Conservation (phyloP, 2,797 vertebrate genomes). For the Luscinia megarhynchos region DNA sequence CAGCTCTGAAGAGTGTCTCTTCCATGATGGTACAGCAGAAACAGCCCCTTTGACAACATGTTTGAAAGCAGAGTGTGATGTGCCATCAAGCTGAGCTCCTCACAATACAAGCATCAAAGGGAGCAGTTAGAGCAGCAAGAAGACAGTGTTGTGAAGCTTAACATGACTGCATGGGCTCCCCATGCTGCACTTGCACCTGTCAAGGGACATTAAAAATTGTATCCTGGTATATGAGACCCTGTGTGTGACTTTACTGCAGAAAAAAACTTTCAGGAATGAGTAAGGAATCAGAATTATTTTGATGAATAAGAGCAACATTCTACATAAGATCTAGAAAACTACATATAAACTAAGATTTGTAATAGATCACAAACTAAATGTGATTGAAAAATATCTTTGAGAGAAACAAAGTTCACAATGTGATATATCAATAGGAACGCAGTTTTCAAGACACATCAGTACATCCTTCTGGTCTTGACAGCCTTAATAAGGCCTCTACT, state of each 20-base stretch:
- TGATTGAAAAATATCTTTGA: neutral
- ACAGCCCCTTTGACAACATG: neutral
- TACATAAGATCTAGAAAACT: neutral
- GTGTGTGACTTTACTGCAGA: neutral
- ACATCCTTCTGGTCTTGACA: neutral
- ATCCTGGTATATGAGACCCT: neutral
- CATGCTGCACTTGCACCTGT: neutral
- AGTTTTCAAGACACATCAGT: neutral
- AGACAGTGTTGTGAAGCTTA: neutral
- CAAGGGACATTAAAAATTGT: neutral
- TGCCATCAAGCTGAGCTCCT: constrained; percentile 26
- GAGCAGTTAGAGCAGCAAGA: neutral
- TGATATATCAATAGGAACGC: neutral
- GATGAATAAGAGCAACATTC: neutral
- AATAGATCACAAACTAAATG: neutral
- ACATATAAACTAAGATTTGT: neutral
- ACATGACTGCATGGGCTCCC: neutral
- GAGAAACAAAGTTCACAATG: neutral
- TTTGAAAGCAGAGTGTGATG: neutral
- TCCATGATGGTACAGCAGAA: neutral
- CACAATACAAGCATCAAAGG: neutral
- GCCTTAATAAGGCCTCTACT: neutral
- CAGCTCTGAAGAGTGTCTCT: neutral
- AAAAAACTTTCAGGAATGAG: neutral
- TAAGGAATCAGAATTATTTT: neutral